A percentile compares a stretch with the other conserved stretches of the same genome.
Conservation (phyloP, 2,797 vertebrate genomes). For the Enteromius fasciolatus region DNA sequence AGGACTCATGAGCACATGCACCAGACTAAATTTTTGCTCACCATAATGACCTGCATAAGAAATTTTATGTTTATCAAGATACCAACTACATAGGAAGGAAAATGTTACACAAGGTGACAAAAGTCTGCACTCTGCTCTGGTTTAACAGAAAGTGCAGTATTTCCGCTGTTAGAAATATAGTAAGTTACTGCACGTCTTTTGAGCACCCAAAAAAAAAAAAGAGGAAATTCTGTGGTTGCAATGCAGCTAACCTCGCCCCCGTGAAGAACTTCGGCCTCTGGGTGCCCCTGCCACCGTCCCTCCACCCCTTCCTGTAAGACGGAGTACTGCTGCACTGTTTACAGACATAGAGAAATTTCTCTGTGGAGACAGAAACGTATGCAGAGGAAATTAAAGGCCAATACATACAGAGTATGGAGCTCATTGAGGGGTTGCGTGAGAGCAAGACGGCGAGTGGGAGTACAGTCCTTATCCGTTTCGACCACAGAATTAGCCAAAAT, state of each 20-base stretch:
- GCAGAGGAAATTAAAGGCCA: neutral
- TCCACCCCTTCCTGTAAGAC: slow-evolving; percentile 91
- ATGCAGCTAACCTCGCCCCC: slow-evolving; percentile 90
- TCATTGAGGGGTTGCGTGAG: slow-evolving; percentile 23
- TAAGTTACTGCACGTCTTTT: neutral
- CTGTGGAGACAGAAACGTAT: slow-evolving; percentile 75
- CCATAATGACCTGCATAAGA: neutral
- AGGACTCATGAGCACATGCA: neutral
- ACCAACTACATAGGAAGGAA: neutral
- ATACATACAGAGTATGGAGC: neutral
- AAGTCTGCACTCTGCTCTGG: slow-evolving; percentile 19
- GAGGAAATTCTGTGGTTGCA: slow-evolving; percentile 31
- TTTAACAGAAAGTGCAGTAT: neutral
- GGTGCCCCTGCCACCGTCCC: slow-evolving; percentile 91
- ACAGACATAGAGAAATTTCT: slow-evolving; percentile 99
- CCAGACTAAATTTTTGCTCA: neutral
- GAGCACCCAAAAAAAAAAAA: neutral
- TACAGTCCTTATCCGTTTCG: neutral
- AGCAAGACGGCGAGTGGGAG: neutral
- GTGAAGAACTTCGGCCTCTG: slow-evolving; percentile 97
- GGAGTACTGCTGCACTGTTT: slow-evolving; percentile 96
- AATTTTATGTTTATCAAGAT: too few species aligned
- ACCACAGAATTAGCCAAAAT: neutral
- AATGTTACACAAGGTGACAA: neutral
- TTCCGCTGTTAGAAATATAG: neutral